A percentile compares a stretch with the other conserved stretches of the same genome.
phyloP scores from a whole-genome alignment of 2,888 invertebrate species.

The Desoria tigrina region DNA sequence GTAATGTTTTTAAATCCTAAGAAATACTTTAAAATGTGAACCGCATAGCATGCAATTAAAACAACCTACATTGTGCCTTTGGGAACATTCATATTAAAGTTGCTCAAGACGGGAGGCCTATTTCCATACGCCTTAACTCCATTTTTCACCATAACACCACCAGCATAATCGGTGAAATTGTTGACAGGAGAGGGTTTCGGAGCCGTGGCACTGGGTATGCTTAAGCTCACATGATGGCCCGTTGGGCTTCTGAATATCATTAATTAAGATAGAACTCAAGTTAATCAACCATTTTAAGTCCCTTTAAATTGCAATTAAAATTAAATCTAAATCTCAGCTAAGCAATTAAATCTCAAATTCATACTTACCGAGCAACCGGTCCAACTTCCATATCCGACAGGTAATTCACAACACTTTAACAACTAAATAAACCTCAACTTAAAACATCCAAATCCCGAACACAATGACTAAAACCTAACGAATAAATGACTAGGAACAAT shows the following conservation, averaged over 20 bases:
- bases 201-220: neutral
- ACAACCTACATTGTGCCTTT: slow-evolving; percentile 87
- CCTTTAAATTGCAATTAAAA: no score
- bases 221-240: neutral
- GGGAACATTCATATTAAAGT: slow-evolving; percentile 88
- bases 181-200: neutral
- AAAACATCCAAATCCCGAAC: no score
- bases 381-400: slow-evolving; percentile 3
- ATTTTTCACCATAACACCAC: slow-evolving; percentile 79
- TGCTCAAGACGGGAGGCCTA: slow-evolving; percentile 80
- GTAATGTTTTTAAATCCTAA: neutral
- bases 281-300: neutral
- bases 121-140: slow-evolving; percentile 87
- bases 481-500: no score
- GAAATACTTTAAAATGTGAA: slow-evolving; percentile 3
- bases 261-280: neutral
- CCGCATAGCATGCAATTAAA: neutral
- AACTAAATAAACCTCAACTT: no score
- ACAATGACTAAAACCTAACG: no score
- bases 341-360: neutral
- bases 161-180: neutral
- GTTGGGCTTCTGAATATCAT: slow-evolving; percentile 6
- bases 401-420: no score
- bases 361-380: slow-evolving; percentile 1
- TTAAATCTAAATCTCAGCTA: no score